Conservation (phyloP, 2,797 vertebrate genomes). For the Sylvia borin region DNA sequence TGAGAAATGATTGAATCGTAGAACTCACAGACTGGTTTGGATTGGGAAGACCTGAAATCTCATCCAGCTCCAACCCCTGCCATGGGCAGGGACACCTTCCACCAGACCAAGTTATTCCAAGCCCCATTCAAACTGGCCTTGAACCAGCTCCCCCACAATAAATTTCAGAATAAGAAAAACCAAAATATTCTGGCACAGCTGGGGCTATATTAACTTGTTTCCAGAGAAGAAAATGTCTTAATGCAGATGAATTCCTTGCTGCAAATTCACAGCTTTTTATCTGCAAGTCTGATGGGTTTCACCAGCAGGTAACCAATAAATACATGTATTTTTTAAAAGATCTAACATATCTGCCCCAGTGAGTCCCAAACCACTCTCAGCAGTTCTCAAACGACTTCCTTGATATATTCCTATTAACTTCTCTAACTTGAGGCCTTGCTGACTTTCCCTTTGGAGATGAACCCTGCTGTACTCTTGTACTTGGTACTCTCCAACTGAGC, state of each 20-base stretch:
- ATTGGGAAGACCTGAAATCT: background rate
- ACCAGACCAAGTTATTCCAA: background rate
- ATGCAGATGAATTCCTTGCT: background rate
- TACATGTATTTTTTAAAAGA: background rate
- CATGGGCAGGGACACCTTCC: background rate
- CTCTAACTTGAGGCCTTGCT: background rate
- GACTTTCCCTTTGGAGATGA: background rate
- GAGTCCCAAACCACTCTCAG: background rate
- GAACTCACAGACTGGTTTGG: too few relatives aligned
- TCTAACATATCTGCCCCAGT: background rate
- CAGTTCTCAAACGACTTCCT: background rate
- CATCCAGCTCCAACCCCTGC: background rate
- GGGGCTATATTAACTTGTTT: background rate
- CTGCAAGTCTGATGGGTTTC: background rate
- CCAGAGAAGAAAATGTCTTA: background rate
- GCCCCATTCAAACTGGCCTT: fast-evolving
- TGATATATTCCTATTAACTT: background rate
- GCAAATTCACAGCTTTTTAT: background rate
- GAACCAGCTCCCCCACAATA: background rate
- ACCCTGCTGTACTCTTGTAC: background rate
- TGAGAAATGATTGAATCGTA: background rate
- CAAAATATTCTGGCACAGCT: background rate
- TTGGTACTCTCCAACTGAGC: background rate
- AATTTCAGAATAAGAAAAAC: background rate
- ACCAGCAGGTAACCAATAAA: slow-evolving; percentile 5